phyloP scores from a whole-genome alignment of 2,113 vertebrate genomes.

The Fukomys damarensis region DNA sequence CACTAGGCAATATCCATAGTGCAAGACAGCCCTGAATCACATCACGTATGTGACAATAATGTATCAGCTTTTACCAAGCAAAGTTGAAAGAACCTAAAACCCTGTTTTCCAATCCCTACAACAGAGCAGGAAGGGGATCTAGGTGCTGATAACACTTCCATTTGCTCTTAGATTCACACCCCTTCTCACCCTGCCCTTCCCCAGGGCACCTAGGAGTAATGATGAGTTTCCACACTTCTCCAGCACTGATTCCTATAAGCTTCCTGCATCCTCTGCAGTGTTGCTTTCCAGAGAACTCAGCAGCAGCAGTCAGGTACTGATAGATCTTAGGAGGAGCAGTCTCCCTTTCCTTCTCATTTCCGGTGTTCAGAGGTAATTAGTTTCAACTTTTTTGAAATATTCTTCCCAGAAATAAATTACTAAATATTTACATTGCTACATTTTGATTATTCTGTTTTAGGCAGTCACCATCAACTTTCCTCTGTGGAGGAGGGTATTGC shows the following conservation, averaged over 20 bases:
- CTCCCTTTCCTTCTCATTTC: not conserved
- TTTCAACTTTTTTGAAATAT: not conserved
- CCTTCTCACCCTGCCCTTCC: not conserved
- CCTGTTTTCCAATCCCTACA: not conserved
- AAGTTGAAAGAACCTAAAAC: not conserved
- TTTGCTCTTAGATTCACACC: not conserved
- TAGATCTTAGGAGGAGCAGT: not conserved
- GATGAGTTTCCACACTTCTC: not conserved
- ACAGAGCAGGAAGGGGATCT: not conserved
- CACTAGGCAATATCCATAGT: not conserved
- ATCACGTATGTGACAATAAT: not conserved
- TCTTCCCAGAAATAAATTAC: not conserved
- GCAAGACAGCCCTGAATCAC: not conserved
- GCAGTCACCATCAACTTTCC: not conserved
- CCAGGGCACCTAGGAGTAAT: accelerated
- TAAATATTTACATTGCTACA: not conserved
- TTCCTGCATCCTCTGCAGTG: no score
- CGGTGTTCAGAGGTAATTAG: not conserved
- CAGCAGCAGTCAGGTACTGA: not conserved
- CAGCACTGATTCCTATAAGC: not conserved
- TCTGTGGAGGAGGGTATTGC: not conserved
- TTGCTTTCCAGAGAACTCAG: not conserved
- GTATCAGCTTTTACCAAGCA: not conserved
- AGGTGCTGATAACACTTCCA: not conserved
- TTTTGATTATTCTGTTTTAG: not conserved